These are phyloP conservation scores for Mohoua ochrocephala DNA, from an alignment of 2,113 vertebrate species.

Conservation along the genomic window DNA sequence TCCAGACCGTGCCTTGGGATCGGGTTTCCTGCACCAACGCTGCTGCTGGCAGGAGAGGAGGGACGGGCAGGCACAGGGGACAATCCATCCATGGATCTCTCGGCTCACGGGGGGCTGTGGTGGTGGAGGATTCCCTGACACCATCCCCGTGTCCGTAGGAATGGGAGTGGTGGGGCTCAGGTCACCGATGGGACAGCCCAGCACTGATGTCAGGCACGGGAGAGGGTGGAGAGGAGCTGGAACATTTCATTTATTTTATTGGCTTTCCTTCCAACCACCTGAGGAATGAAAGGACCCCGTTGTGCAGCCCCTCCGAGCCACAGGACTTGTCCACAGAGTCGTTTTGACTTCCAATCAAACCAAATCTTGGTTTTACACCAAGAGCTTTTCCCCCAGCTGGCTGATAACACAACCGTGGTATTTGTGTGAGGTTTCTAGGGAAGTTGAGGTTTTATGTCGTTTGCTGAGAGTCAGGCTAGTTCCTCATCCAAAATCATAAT, in stretches of 20 bases:
- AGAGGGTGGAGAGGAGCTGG: background rate
- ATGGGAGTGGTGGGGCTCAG: background rate
- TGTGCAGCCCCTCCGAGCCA: background rate
- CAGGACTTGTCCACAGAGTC: background rate
- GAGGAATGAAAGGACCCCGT: background rate
- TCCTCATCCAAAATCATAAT: background rate
- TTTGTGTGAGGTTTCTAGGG: background rate
- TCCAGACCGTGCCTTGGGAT: background rate
- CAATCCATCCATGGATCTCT: rapidly evolving
- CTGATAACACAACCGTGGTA: rapidly evolving
- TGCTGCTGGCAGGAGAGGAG: background rate
- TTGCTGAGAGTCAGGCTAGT: background rate
- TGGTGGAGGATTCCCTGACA: background rate
- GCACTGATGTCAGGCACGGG: rapidly evolving
- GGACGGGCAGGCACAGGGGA: background rate
- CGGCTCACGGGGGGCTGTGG: rapidly evolving
- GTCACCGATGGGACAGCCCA: background rate
- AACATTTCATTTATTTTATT: background rate
- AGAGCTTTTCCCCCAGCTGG: background rate
- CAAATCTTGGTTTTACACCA: background rate
- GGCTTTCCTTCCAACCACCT: background rate
- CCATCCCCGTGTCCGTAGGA: rapidly evolving
- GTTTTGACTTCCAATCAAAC: background rate
- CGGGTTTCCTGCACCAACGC: background rate
- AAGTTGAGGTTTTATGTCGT: background rate